Conservation (phyloP, 2,113 vertebrate species). For the Oceanites oceanicus region DNA sequence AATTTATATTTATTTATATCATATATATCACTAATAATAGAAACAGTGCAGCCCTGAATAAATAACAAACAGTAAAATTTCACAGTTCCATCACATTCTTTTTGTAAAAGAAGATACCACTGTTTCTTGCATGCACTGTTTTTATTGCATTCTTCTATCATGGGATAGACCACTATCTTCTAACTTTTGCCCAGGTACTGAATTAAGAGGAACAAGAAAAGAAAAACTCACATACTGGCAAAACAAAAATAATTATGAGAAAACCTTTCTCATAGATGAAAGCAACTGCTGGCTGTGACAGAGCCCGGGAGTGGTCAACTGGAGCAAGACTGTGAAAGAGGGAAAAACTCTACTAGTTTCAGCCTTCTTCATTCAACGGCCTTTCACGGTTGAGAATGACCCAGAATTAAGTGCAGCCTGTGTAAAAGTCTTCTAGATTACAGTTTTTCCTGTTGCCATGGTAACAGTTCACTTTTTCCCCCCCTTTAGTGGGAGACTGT, state of each 20-base stretch:
- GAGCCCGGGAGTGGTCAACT: background rate
- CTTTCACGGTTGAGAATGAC: fast-evolving
- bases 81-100: background rate
- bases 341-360: background rate
- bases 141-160: background rate
- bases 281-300: background rate
- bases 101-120: background rate
- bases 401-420: background rate
- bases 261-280: background rate
- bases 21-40: background rate
- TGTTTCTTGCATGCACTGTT: too few relatives aligned
- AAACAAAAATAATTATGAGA: background rate
- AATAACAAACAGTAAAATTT: background rate
- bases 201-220: background rate
- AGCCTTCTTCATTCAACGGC: background rate
- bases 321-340: background rate
- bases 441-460: background rate
- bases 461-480: background rate
- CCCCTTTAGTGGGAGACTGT: background rate
- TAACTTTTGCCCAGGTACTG: background rate
- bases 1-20: background rate
- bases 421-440: background rate
- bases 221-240: background rate
- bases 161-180: background rate
- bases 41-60: background rate